Conservation (phyloP, 2,888 invertebrate genomes). For the Apamea monoglypha region DNA sequence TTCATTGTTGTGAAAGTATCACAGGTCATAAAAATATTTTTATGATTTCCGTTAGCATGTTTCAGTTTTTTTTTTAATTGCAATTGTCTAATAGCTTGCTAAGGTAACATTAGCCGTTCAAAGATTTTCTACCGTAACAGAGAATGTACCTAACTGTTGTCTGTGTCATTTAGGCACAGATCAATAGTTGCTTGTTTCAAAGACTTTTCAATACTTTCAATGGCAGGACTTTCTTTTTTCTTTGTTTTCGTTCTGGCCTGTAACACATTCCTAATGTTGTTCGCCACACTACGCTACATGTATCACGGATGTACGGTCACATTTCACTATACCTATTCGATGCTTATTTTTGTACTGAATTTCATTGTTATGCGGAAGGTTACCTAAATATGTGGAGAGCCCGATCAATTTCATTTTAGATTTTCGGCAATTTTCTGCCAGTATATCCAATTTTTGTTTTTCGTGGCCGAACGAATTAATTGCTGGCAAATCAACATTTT, state of each 20-base stretch:
- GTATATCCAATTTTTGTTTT: not conserved
- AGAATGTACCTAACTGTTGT: conserved; percentile 22
- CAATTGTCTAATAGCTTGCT: conserved; percentile 27
- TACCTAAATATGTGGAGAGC: not conserved
- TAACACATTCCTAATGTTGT: conserved; percentile 54
- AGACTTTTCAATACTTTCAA: conserved; percentile 51
- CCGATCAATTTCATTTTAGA: not conserved
- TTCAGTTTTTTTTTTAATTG: conserved; percentile 34
- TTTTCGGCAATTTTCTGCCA: not conserved
- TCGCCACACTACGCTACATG: conserved; percentile 27
- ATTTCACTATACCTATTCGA: conserved; percentile 29
- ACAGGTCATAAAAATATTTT: conserved; percentile 30
- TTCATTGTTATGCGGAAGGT: conserved; percentile 58
- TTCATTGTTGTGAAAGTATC: conserved; percentile 40
- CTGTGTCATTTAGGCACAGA: conserved; percentile 37
- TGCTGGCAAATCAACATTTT: not conserved
- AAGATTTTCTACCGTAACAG: conserved; percentile 21
- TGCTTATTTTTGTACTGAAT: conserved; percentile 33
- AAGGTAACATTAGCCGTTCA: conserved; percentile 5
- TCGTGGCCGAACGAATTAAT: not conserved
- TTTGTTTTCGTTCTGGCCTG: conserved; percentile 54
- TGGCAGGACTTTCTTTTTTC: conserved; percentile 71
- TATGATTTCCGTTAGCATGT: conserved; percentile 40
- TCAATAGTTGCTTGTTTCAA: conserved; percentile 61
- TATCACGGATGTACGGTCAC: conserved; percentile 24